phyloP scores from a whole-genome alignment of 2,797 vertebrate genomes.

The Nothura maculosa region DNA sequence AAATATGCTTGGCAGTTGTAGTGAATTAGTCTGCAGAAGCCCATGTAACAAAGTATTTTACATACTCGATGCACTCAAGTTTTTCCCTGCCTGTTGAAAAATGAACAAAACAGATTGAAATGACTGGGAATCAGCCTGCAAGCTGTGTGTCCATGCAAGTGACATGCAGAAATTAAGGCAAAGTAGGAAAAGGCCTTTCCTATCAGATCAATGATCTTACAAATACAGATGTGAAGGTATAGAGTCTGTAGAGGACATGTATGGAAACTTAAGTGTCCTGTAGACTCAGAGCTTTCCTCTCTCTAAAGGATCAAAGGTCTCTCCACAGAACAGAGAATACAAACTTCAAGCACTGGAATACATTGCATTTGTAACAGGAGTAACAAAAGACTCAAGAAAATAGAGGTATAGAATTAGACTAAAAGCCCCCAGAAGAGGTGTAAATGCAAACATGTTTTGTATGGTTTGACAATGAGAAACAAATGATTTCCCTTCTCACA shows the following conservation, averaged over 20 bases:
- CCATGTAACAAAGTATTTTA: not conserved
- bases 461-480: not conserved
- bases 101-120: not conserved
- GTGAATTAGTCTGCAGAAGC: not conserved
- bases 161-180: not conserved
- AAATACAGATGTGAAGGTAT: fast-evolving
- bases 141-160: fast-evolving
- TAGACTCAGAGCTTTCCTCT: not conserved
- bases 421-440: not conserved
- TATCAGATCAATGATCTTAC: fast-evolving
- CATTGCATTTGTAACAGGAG: not conserved
- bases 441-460: not conserved
- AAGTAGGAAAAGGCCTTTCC: not conserved
- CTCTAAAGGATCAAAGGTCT: not conserved
- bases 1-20: not conserved
- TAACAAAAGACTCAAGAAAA: not conserved
- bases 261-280: not conserved
- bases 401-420: not conserved
- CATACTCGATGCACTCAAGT: not conserved
- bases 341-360: not conserved
- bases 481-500: not conserved
- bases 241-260: not conserved
- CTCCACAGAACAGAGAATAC: not conserved
- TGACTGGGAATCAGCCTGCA: not conserved
- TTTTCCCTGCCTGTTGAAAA: not conserved